Evolutionary conservation across 2,888 invertebrate genomes (phyloP), one percentile per base, ranked within the genome.

Genomic region (Lithophane ornitopus): DNA sequence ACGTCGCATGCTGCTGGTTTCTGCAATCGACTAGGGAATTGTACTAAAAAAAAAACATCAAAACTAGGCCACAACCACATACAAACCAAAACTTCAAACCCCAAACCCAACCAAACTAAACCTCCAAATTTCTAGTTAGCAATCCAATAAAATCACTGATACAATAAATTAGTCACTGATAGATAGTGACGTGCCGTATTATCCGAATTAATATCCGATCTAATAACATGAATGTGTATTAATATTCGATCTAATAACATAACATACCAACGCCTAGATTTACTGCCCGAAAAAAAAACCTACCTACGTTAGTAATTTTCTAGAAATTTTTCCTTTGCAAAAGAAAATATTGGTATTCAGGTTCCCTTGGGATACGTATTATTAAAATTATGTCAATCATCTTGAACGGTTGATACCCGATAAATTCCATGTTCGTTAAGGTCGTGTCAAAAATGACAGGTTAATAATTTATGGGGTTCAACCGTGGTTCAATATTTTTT

Each of bases 311-410:
- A n/a, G 8, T 70, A 49, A 49, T 54, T 46, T 26, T 19, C 14
- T 2, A 11, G 6, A 22, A 56, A 34, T 3, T 28, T n/a, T 76
- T 62, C 6, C 16, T 22, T 19, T 16, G 39, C 26, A 63, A 56
- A 80, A 56, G 22, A 44, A 70, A 70, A 75, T 69, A 65, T 66
- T 82, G 26, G n/a, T 69, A 39, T 69, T 79, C 52, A 70, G 16
- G 59, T 61, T 67, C 56, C 59, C 3, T 7, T 70, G 46, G 41
- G 54, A 49, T 34, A 44, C 34, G 54, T 78, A 80, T 78, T 82
- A 82, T 83, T 82, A 82, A 83, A 80, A 82, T 82, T 62, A 70
- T 82, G 83, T 70, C 80, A 80, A 58, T 80, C 78, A 77, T 67
- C 52, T 78, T 68, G 66, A 78, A 70, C 9, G 66, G 61, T 62